These are phyloP conservation scores for Parnassius glacialis DNA, from an alignment of 2,888 invertebrate genomes.

Conservation along the genomic window DNA sequence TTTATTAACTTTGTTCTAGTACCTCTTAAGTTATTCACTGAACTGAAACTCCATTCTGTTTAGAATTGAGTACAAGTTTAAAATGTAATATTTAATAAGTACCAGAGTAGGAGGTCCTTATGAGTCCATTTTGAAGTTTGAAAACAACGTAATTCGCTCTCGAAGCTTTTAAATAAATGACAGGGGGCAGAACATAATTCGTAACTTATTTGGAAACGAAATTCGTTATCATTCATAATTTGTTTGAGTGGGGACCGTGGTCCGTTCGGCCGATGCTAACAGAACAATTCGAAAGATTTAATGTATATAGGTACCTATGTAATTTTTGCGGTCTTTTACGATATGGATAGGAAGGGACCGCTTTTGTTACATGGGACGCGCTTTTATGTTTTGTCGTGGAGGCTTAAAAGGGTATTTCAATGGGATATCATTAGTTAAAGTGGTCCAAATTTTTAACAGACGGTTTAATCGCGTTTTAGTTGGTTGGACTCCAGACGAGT, in stretches of 20 bases:
- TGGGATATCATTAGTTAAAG: conserved; percentile 28
- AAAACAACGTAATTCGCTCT: no score
- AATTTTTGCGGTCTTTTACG: conserved; percentile 6
- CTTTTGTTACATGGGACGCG: conserved; percentile 11
- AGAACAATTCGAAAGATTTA: conserved; percentile 13
- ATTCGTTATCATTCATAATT: conserved; percentile 17
- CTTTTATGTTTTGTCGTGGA: conserved; percentile 16
- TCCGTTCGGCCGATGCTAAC: neutral
- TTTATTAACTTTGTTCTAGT: no score
- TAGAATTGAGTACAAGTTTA: no score
- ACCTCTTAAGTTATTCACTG: no score
- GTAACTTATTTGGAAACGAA: neutral
- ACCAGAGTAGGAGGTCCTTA: no score
- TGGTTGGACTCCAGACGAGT: neutral
- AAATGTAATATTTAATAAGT: no score
- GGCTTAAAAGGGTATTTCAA: conserved; percentile 26
- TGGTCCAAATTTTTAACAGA: conserved; percentile 5
- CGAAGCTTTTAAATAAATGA: no score
- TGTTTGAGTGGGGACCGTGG: conserved; percentile 6
- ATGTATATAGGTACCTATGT: conserved; percentile 1
- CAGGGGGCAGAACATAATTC: no score
- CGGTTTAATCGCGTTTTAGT: neutral
- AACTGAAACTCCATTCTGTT: no score
- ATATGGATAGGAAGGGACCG: neutral
- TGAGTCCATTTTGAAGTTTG: no score